Evolutionary conservation across 2,797 vertebrate species (phyloP).

Genomic region (Leptodactylus fallax): DNA sequence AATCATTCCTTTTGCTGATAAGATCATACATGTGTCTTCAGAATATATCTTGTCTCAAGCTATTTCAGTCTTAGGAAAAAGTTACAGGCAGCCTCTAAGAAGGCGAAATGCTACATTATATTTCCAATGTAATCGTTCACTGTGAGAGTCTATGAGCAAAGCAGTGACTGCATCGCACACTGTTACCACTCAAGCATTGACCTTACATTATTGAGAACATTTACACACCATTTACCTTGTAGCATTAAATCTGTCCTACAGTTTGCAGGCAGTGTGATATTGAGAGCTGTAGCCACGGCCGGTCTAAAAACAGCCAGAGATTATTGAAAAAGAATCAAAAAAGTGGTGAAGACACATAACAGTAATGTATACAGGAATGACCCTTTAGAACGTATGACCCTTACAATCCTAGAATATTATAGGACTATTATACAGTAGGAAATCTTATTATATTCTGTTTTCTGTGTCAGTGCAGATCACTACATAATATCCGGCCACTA

Average conservation of each 20-base stretch:
- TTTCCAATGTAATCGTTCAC: slow-evolving; percentile 47
- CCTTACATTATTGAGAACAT: slow-evolving; percentile 62
- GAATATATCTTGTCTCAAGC: neutral
- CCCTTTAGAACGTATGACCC: too few relatives aligned
- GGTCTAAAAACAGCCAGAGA: neutral
- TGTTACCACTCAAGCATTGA: slow-evolving; percentile 62
- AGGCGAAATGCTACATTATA: slow-evolving; percentile 42
- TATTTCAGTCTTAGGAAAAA: neutral
- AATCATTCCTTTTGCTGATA: neutral
- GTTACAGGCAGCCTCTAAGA: neutral
- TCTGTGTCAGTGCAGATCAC: too few relatives aligned
- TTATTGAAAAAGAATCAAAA: neutral
- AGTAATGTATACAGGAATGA: neutral
- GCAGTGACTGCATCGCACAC: slow-evolving; percentile 56
- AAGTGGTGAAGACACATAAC: neutral
- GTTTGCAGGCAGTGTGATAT: slow-evolving; percentile 41
- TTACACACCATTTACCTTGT: slow-evolving; percentile 59
- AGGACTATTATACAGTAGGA: neutral
- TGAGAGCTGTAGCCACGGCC: neutral
- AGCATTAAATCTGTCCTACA: slow-evolving; percentile 58
- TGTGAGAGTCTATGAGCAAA: slow-evolving; percentile 46
- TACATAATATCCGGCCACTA: too few relatives aligned
- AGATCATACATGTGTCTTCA: neutral
- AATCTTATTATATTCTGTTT: neutral
- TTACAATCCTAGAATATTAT: neutral